Conservation (phyloP, 1,140 invertebrate genomes). For the Conus betulinus region DNA sequence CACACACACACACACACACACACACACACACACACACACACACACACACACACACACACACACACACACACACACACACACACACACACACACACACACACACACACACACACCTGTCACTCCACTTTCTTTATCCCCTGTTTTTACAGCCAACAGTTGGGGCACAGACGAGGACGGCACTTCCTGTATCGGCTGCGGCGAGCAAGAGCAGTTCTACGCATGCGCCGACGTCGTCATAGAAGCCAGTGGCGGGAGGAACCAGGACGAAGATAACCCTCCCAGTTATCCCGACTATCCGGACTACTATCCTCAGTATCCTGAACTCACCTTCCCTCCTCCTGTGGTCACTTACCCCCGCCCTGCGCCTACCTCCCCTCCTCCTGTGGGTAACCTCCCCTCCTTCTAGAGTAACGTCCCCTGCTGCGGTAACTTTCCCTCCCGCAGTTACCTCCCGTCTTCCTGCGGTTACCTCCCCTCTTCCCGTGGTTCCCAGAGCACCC, state of each 20-base stretch:
- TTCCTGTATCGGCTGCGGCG: conserved; percentile 72
- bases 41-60: no score
- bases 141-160: conserved; percentile 58
- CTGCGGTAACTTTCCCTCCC: background rate
- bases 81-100: no score
- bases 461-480: no score
- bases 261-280: background rate
- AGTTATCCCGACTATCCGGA: background rate
- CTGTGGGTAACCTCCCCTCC: background rate
- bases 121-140: background rate
- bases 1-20: background rate
- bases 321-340: background rate
- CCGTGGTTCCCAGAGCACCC: no score
- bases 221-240: conserved; percentile 76
- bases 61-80: no score
- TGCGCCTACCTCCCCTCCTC: no score
- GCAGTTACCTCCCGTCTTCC: background rate
- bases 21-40: no score
- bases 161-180: conserved; percentile 52
- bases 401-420: no score
- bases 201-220: conserved; percentile 80
- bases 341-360: background rate
- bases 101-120: background rate
- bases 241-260: background rate
- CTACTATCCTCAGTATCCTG: background rate